Evolutionary conservation across 2,888 invertebrate genomes (phyloP).

Genomic region (Mycogona germanica): DNA sequence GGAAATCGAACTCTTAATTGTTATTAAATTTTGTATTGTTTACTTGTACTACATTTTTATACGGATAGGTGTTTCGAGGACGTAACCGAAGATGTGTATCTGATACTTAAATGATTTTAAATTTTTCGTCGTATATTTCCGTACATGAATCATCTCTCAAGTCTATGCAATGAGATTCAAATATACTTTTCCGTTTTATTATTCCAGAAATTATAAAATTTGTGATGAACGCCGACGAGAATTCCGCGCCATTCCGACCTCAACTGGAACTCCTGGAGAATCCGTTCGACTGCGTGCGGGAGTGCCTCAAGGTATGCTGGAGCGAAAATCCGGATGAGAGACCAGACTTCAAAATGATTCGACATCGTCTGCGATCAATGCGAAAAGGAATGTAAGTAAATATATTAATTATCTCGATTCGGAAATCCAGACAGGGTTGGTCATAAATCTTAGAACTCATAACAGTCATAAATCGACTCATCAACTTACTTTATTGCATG

Average conservation of each 20-base stretch:
- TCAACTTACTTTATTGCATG: too few species aligned
- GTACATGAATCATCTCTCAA: not conserved
- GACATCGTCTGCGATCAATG: slow-evolving; percentile 36
- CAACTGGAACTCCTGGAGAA: slow-evolving; percentile 63
- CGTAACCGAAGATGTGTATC: too few species aligned
- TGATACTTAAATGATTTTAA: too few species aligned
- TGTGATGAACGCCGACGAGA: slow-evolving; percentile 24
- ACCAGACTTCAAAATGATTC: slow-evolving; percentile 38
- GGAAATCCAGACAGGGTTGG: not conserved
- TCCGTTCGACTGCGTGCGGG: slow-evolving; percentile 34
- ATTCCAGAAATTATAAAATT: slow-evolving; percentile 30
- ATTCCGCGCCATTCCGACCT: slow-evolving; percentile 45
- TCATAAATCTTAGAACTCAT: too few species aligned
- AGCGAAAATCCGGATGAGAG: slow-evolving; percentile 35
- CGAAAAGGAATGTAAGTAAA: slow-evolving; percentile 38
- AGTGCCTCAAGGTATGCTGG: slow-evolving; percentile 38
- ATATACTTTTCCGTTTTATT: not conserved
- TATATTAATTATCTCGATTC: not conserved
- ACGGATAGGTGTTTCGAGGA: too few species aligned
- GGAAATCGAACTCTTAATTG: too few species aligned
- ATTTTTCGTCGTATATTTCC: too few species aligned
- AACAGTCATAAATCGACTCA: too few species aligned
- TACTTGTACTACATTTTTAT: too few species aligned
- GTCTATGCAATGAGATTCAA: too few species aligned
- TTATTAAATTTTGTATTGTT: too few species aligned